Evolutionary conservation across 37 sponge, comb jelly and placozoan species (phyloP).

Genomic region (Beroe forskalii): DNA sequence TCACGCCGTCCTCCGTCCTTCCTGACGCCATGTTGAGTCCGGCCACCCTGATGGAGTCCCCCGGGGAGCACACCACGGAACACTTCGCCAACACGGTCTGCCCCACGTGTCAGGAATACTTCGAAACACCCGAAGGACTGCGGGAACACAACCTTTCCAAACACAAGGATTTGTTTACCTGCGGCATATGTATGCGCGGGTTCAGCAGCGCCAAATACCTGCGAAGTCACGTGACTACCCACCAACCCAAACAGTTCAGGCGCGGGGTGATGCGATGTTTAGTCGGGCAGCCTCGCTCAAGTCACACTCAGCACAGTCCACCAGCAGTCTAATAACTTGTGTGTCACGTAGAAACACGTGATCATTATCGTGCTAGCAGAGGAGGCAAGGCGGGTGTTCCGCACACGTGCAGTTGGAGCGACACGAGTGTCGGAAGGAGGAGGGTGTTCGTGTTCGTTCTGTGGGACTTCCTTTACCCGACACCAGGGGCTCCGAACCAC

Average conservation of each 20-base stretch:
- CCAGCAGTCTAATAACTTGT: too few species aligned
- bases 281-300: neutral
- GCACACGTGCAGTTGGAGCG: neutral
- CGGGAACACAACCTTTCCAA: slow-evolving; percentile 22
- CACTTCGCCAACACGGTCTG: slow-evolving; percentile 1
- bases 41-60: too few species aligned
- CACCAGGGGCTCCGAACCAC: slow-evolving; percentile 24
- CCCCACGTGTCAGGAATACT: neutral
- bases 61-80: slow-evolving; percentile 14
- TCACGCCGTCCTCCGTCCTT: too few species aligned
- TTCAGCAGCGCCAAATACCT: neutral
- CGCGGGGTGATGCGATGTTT: neutral
- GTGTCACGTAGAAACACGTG: too few species aligned
- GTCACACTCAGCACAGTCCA: neutral
- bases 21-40: too few species aligned
- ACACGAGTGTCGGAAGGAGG: neutral
- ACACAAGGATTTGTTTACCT: slow-evolving; percentile 30
- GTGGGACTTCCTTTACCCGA: neutral
- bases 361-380: too few species aligned
- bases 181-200: slow-evolving; percentile 23
- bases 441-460: slow-evolving; percentile 30
- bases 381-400: too few species aligned
- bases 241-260: slow-evolving; percentile 10
- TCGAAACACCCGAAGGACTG: neutral
- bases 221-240: neutral